Percentiles rank a stretch among this genome's conserved stretches.
phyloP scores from a whole-genome alignment of 2,113 vertebrate species.

The Toxostoma redivivum region DNA sequence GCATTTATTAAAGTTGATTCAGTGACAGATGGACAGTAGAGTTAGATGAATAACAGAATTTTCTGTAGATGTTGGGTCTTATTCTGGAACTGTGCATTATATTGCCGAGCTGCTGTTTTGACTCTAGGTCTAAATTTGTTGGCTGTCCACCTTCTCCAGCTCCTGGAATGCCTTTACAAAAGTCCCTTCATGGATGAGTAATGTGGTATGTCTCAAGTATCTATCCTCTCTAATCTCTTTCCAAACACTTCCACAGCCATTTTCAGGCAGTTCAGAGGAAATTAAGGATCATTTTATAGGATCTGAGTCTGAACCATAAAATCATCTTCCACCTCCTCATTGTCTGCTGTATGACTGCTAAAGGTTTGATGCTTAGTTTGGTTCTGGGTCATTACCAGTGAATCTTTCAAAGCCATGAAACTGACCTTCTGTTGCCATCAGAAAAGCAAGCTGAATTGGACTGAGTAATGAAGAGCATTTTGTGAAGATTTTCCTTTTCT shows the following conservation, averaged over 20 bases:
- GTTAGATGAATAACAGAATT: neutral
- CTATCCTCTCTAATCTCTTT: neutral
- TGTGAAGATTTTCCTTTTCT: neutral
- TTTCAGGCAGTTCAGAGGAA: neutral
- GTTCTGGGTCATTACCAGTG: neutral
- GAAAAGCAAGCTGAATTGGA: neutral
- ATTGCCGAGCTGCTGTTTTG: neutral
- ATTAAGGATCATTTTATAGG: neutral
- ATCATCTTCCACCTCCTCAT: neutral
- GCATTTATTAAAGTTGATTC: neutral
- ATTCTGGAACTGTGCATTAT: neutral
- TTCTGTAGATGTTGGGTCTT: neutral
- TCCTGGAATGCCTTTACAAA: neutral
- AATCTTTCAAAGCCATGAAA: neutral
- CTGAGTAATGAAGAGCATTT: neutral
- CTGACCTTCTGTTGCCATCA: neutral
- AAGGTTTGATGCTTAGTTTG: neutral
- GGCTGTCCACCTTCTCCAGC: neutral
- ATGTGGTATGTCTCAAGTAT: neutral
- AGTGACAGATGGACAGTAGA: neutral
- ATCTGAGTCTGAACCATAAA: neutral
- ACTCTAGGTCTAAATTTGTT: neutral
- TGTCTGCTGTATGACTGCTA: neutral
- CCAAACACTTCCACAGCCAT: neutral
- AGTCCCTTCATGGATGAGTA: neutral